Evolutionary conservation across 2,888 invertebrate species (phyloP).

Genomic region (Teinopalpus imperialis): DNA sequence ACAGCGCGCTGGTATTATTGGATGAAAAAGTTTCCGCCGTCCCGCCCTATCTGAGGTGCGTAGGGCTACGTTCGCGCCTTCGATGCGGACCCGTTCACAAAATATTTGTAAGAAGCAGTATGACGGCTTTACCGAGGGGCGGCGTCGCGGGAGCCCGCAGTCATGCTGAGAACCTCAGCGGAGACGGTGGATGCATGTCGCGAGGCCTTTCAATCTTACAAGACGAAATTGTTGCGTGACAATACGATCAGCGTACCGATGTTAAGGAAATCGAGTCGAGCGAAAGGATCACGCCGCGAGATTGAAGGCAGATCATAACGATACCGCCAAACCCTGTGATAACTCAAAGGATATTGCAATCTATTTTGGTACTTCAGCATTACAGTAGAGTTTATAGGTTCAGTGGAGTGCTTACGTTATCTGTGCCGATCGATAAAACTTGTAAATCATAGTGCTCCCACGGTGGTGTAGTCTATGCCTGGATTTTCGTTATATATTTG

Average conservation of each 20-base stretch:
- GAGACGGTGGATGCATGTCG: conserved; percentile 76
- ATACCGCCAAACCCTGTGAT: conserved; percentile 70
- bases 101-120: conserved; percentile 75
- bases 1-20: conserved; percentile 54
- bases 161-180: conserved; percentile 80
- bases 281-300: conserved; percentile 44
- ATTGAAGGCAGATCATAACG: conserved; percentile 60
- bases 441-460: conserved; percentile 36
- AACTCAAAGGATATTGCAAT: conserved; percentile 48
- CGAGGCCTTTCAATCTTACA: conserved; percentile 66
- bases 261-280: conserved; percentile 43
- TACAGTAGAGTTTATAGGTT: conserved; percentile 51
- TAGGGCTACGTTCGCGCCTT: conserved; percentile 73
- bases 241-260: conserved; percentile 60
- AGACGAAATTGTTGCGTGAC: conserved; percentile 69
- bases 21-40: conserved; percentile 65
- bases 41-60: conserved; percentile 64
- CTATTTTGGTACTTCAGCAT: conserved; percentile 40
- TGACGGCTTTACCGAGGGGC: conserved; percentile 74
- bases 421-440: conserved; percentile 46
- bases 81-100: conserved; percentile 50
- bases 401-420: conserved; percentile 68
- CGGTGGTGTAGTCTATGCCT: conserved; percentile 33
- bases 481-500: conserved; percentile 33
- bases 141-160: conserved; percentile 79